These are phyloP conservation scores for Gandaritis pyraliata DNA, from an alignment of 2,888 invertebrate species.

Conservation along the genomic window DNA sequence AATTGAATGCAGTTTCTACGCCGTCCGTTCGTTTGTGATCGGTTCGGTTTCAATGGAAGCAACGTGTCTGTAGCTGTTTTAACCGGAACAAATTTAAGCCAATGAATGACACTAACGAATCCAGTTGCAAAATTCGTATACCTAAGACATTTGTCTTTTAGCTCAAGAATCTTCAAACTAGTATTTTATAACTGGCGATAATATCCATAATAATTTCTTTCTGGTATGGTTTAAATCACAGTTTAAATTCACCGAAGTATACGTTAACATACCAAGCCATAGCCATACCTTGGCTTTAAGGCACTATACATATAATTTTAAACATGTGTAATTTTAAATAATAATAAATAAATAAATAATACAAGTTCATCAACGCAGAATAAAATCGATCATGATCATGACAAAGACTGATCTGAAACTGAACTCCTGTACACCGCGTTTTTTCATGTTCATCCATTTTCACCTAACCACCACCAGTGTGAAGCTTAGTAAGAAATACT, in stretches of 20 bases:
- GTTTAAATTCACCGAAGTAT: not conserved
- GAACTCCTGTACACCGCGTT: too few species aligned
- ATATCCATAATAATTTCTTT: not conserved
- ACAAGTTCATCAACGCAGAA: too few species aligned
- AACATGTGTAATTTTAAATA: too few species aligned
- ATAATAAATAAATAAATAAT: too few species aligned
- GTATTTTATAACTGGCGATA: not conserved
- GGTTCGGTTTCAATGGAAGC: not conserved
- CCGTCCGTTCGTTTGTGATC: not conserved
- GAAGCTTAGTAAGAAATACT: too few species aligned
- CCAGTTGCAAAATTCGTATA: not conserved
- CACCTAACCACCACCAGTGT: too few species aligned
- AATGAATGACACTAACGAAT: constrained; percentile 9
- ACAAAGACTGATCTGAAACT: too few species aligned
- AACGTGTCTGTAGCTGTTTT: constrained; percentile 16
- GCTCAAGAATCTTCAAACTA: not conserved
- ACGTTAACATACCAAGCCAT: not conserved
- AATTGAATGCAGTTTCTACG: not conserved
- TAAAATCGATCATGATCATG: too few species aligned
- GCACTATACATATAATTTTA: too few species aligned
- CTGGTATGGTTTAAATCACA: not conserved
- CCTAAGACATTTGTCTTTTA: not conserved
- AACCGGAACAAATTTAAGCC: constrained; percentile 9
- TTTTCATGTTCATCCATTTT: too few species aligned
- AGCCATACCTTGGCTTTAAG: too few species aligned